phyloP scores from a whole-genome alignment of 2,113 vertebrate species.

The Hippocampus guttulatus region DNA sequence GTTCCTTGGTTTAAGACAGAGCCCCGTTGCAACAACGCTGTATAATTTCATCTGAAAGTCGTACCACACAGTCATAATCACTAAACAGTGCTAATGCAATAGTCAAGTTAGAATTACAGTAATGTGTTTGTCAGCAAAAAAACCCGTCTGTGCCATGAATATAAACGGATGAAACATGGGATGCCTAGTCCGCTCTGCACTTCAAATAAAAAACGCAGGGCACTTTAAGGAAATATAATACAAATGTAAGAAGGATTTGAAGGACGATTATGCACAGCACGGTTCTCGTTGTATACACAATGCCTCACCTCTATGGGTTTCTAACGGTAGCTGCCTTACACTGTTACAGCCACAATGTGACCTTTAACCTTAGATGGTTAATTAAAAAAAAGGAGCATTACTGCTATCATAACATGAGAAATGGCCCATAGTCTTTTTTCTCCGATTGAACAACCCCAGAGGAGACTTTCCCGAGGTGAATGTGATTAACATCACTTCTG shows the following conservation, averaged over 20 bases:
- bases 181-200: background rate
- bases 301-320: conserved; percentile 26
- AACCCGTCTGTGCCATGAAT: background rate
- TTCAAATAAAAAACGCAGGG: background rate
- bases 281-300: conserved; percentile 7
- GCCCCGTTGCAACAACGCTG: background rate
- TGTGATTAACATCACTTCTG: conserved; percentile 52
- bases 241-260: conserved; percentile 5
- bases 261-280: conserved; percentile 25
- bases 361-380: conserved; percentile 24
- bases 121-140: too few species aligned
- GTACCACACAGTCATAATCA: background rate
- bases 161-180: background rate
- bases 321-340: conserved; percentile 16
- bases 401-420: conserved; percentile 40
- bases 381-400: conserved; percentile 26
- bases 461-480: conserved; percentile 34
- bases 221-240: background rate
- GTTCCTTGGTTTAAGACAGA: background rate
- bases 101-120: background rate
- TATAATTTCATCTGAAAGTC: background rate
- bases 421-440: conserved; percentile 27
- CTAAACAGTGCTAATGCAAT: background rate
- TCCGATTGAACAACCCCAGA: conserved; percentile 37
- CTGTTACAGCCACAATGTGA: conserved; percentile 22